A percentile compares a stretch with the other conserved stretches of the same genome.
These are phyloP conservation scores for Chionoecetes opilio DNA, from an alignment of 1,140 invertebrate genomes.

Conservation along the genomic window DNA sequence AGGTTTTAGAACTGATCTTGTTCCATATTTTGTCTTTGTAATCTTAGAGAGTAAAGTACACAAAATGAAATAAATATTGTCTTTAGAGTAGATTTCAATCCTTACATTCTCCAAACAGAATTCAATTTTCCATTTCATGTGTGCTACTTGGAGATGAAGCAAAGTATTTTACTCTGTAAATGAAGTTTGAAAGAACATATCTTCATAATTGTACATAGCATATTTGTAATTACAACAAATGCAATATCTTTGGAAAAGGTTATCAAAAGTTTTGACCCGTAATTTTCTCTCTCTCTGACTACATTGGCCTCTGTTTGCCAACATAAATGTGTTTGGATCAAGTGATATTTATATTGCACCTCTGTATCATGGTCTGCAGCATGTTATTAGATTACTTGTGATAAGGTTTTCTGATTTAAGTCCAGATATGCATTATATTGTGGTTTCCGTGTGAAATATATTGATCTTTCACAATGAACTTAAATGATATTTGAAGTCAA, in stretches of 20 bases:
- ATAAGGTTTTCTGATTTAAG: constrained; percentile 67
- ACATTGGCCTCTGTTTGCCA: constrained; percentile 71
- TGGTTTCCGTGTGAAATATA: not conserved
- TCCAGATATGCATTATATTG: constrained; percentile 45
- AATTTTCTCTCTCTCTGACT: constrained; percentile 68
- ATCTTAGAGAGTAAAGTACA: constrained; percentile 78
- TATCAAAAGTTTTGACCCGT: constrained; percentile 61
- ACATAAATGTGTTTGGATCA: constrained; percentile 70
- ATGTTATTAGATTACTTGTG: constrained; percentile 62
- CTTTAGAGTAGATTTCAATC: constrained; percentile 77
- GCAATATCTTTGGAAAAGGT: constrained; percentile 60
- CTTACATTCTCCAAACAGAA: constrained; percentile 75
- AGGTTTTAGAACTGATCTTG: constrained; percentile 76
- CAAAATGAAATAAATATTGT: constrained; percentile 78
- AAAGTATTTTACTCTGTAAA: constrained; percentile 77
- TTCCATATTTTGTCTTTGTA: constrained; percentile 79
- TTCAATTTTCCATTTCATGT: constrained; percentile 77
- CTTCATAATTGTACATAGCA: constrained; percentile 76
- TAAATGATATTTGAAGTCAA: constrained; percentile 54
- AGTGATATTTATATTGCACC: constrained; percentile 70
- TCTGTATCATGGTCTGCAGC: constrained; percentile 46
- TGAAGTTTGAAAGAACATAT: constrained; percentile 79
- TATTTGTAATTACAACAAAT: constrained; percentile 77
- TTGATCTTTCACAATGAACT: not conserved
- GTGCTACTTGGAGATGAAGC: constrained; percentile 77